Evolutionary conservation across 2,797 vertebrate species (phyloP), one percentile per base, ranked within the genome.

Genomic region (Gadopsis bispinosus): DNA sequence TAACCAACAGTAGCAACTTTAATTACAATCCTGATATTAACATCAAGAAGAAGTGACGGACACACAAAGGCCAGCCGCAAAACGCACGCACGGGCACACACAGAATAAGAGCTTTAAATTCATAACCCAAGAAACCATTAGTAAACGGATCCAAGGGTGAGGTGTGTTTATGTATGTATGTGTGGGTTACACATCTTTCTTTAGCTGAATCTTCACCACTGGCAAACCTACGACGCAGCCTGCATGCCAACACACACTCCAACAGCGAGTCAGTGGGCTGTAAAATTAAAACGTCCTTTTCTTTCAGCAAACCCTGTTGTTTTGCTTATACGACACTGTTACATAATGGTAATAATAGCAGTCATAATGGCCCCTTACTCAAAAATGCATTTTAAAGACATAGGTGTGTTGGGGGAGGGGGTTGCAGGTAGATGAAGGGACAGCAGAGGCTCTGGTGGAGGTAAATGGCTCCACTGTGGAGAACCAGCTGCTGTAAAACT

Each of bases 211-310:
- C 82, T 81, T 86, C 70, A 83, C 61, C 37, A 58, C 79, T 84
- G 86, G 82, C 55, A n/a, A 85, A 89, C 85, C 84, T 83, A 73
- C 50, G 53, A 87, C 47, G 79, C 77, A 45, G 69, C 81, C 78
- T 64, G 81, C 88, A 88, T 87, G 73, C 85, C 50, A 81, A 87
- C 85, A 79, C 90, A 81, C 82, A 85, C 89, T 81, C 89, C 81
- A 68, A 88, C 92, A 91, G 90, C 64, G 87, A 93, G 86, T 83
- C 93, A 95, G 83, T 94, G 92, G 93, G 83, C 92, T 95, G 95
- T 94, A 94, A 96, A 96, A 96, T 95, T 95, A 94, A 94, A 95
- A 95, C 73, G 88, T 91, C 83, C 81, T 59, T 82, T 93, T 89
- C 83, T 83, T 86, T 89, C 86, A 84, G 88, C 86, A 87, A 85